phyloP scores from a whole-genome alignment of 2,888 invertebrate species.

The Agrotis ipsilon region DNA sequence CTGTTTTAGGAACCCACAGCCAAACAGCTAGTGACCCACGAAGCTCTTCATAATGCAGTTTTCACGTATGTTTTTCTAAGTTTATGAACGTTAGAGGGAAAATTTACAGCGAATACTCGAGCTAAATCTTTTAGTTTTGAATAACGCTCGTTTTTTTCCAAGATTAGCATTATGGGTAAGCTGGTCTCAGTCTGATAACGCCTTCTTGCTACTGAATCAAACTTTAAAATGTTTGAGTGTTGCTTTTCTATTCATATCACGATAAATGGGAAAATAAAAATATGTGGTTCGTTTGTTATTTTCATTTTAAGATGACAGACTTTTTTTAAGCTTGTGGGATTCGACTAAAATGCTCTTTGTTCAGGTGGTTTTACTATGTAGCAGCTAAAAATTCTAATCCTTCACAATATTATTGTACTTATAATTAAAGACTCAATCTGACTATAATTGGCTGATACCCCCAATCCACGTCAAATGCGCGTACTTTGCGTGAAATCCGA shows the following conservation, averaged over 20 bases:
- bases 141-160: constrained; percentile 62
- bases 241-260: constrained; percentile 31
- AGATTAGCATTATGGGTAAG: constrained; percentile 64
- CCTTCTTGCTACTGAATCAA: constrained; percentile 47
- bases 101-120: constrained; percentile 72
- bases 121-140: constrained; percentile 70
- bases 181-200: constrained; percentile 60
- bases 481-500: too few relatives aligned
- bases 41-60: constrained; percentile 73
- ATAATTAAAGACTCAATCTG: too few relatives aligned
- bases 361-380: neutral
- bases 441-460: too few relatives aligned
- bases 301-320: constrained; percentile 1
- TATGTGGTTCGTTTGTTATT: neutral
- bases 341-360: neutral
- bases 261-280: constrained; percentile 21
- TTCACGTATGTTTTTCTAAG: constrained; percentile 78
- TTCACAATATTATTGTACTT: too few relatives aligned
- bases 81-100: constrained; percentile 72
- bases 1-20: constrained; percentile 37
- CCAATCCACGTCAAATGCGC: too few relatives aligned
- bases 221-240: constrained; percentile 43
- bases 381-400: too few relatives aligned
- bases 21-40: constrained; percentile 67
- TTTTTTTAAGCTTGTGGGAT: constrained; percentile 6